Evolutionary conservation across 1,140 invertebrate species (phyloP), one percentile per base, ranked within the genome.

Genomic region (Papilio machaon): DNA sequence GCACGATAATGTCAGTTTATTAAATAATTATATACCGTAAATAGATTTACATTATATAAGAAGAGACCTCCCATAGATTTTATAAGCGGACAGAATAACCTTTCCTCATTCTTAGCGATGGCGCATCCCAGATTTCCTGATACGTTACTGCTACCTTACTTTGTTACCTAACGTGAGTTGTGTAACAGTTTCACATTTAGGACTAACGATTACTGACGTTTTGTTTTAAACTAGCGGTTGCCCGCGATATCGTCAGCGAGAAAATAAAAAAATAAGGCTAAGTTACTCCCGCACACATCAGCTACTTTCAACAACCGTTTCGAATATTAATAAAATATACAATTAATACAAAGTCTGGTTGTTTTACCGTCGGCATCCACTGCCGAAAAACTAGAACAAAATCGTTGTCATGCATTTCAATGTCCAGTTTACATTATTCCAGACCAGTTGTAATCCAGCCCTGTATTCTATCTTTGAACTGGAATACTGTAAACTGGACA

Each of bases 221-320:
- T 70, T 70, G 15, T 70, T 64, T 81, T 75, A 73, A 80, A 78
- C 79, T 81, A 73, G 67, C 58, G 46, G 38, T 43, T 43, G 38
- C 7, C 38, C 7, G 38, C 4, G 4, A 43, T 43, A 43, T 43
- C 38, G 38, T 43, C 4, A 43, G 38, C 3, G 38, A 6, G 38
- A 43, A 43, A 43, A 6, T 43, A 43, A 43, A 43, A 38, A 43
- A 43, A 43, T 30, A 1, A 43, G 7, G 4, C 38, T 43, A 43
- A 43, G 1, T 43, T 43, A 43, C 38, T 6, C 38, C 38, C 38
- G 38, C 38, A 43, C 7, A 43, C 38, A 43, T 30, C 23, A 30
- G 23, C 23, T 30, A 30, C 23, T 30, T 30, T 30, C 0, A 30
- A 30, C 38, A 43, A 7, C 38, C 38, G 4, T 43, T 43, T 43